Base-by-base conservation (phyloP, 92 coral and sea anemone species). In the Epizoanthus fatuus region DNA sequence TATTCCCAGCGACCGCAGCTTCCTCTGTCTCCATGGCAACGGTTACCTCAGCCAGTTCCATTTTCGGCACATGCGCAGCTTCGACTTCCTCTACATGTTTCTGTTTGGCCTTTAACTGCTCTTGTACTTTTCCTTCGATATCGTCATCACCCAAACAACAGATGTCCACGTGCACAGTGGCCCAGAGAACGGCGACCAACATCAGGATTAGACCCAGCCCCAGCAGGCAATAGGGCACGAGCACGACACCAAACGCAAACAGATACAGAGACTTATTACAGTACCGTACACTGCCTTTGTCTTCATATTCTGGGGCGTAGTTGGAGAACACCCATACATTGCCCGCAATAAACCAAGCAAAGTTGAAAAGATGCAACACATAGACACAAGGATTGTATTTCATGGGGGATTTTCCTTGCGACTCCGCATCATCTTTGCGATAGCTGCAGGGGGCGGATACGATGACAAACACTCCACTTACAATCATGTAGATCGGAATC, bases 401-500 rank as follows among this genome's bases (percentile, higher is more conserved):
- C 37, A 0, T 59, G 19, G 10, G 25, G 3, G 1, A 3, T 14
- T 59, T n/a, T 17, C 65, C 10, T 10, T 59, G 19, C 4, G 37
- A 8, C 32, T 22, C 67, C 5, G 4, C 62, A 2, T 62, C 38
- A 7, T 62, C 32, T 19, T 32, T 62, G 4, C 67, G 13, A 62
- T 2, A 62, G 9, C 4, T 10, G 10, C 35, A 62, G 13, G 67
- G 12, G 4, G 11, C 25, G 32, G 35, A 22, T 11, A n/a, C 35
- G 13, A 62, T 20, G 67, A 62, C n/a, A 22, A 22, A 19, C 35
- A 32, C 38, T 20, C 67, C 67, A 7, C 35, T 32, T 2, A 62
- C 67, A 7, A 62, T 62, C 67, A 62, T 20, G 67, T 62, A 62
- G 38, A 62, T 19, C 17, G 67, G 67, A 62, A 62, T 62, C 67